Evolutionary conservation across 2,113 vertebrate genomes (phyloP).

Genomic region (Anolis sagrei): DNA sequence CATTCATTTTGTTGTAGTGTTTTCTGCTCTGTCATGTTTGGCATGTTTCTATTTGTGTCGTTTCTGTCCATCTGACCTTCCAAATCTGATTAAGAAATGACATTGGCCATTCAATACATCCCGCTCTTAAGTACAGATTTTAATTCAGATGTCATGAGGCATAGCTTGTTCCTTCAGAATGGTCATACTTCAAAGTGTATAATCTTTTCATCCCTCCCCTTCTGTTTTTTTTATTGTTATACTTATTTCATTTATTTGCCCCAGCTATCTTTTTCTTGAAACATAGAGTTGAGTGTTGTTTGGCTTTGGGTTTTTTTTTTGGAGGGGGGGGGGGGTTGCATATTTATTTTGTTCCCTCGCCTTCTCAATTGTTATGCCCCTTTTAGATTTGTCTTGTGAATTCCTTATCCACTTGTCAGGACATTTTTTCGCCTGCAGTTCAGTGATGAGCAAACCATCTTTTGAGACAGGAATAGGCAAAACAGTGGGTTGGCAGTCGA

Average conservation of each 20-base stretch:
- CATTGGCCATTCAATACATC: background rate
- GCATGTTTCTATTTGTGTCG: background rate
- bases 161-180: conserved; percentile 25
- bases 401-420: background rate
- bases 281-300: background rate
- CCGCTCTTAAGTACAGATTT: background rate
- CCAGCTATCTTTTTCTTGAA: background rate
- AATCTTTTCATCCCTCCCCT: background rate
- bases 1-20: background rate
- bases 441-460: background rate
- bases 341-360: background rate
- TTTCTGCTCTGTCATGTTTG: background rate
- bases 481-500: no score
- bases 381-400: background rate
- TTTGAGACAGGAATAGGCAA: no score
- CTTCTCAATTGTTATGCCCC: background rate
- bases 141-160: background rate
- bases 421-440: background rate
- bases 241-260: background rate
- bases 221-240: background rate
- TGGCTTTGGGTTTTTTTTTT: no score
- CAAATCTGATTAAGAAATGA: background rate
- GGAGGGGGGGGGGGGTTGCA: no score
- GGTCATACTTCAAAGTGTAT: conserved; percentile 3
- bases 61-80: background rate